Conservation (phyloP, 1,140 invertebrate species). For the Lordiphosa mommai region DNA sequence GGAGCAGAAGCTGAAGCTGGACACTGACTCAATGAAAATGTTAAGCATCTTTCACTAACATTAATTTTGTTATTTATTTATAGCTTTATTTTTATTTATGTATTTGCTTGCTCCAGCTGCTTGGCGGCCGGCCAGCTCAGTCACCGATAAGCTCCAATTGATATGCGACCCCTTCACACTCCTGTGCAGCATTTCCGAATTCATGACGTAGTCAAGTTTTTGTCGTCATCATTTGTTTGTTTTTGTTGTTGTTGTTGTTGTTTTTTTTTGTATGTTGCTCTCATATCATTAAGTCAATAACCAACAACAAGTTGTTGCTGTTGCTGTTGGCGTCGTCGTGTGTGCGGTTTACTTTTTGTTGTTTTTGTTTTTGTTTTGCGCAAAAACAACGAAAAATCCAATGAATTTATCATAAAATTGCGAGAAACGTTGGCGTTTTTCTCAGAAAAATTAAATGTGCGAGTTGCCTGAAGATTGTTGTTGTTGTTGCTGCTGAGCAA, state of each 20-base stretch:
- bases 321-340: conserved; percentile 2
- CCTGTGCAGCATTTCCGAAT: background rate
- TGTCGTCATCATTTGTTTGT: conserved; percentile 29
- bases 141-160: background rate
- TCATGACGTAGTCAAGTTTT: background rate
- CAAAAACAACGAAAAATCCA: conserved; percentile 60
- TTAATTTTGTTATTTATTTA: conserved; percentile 68
- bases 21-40: conserved; percentile 60
- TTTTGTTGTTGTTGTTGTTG: background rate
- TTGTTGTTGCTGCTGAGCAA: conserved; percentile 5
- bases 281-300: conserved; percentile 31
- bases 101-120: conserved; percentile 27
- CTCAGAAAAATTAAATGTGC: conserved; percentile 67
- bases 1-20: background rate
- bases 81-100: conserved; percentile 55
- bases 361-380: conserved; percentile 19
- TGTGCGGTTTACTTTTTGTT: conserved; percentile 1
- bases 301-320: conserved; percentile 20
- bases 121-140: conserved; percentile 11
- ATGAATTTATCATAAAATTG: conserved; percentile 79
- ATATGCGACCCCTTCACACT: background rate
- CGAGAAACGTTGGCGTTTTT: conserved; percentile 77
- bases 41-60: conserved; percentile 67
- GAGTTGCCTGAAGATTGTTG: conserved; percentile 12
- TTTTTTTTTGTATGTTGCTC: background rate